Conservation (phyloP, 2,888 invertebrate species). For the Liodrosophila aerea region DNA sequence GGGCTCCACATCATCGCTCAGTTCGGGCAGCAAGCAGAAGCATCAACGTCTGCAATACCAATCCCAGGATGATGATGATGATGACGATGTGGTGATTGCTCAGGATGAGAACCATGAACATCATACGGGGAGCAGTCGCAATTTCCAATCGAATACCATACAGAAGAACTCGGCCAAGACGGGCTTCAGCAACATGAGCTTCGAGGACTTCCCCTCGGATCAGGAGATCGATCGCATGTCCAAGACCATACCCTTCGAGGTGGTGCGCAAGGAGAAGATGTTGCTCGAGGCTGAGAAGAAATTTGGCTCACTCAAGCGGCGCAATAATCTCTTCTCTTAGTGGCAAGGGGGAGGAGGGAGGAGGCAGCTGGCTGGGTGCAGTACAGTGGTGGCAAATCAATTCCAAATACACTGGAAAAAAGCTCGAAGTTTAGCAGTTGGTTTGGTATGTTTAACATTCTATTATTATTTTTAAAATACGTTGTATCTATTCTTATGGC, state of each 20-base stretch:
- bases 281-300: conserved; percentile 83
- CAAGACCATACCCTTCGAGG: conserved; percentile 86
- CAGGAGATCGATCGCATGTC: conserved; percentile 83
- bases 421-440: too few species aligned
- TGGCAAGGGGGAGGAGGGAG: background rate
- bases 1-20: conserved; percentile 70
- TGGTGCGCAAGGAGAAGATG: conserved; percentile 84
- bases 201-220: conserved; percentile 88
- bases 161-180: conserved; percentile 82
- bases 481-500: conserved; percentile 21
- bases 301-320: conserved; percentile 83
- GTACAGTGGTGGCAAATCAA: conserved; percentile 24
- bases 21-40: conserved; percentile 75
- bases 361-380: background rate
- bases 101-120: conserved; percentile 48
- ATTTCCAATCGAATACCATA: conserved; percentile 81
- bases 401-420: too few species aligned
- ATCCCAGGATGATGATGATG: conserved; percentile 76
- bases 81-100: conserved; percentile 25
- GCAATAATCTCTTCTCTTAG: conserved; percentile 84
- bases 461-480: conserved; percentile 6
- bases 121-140: conserved; percentile 43
- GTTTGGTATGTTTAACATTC: too few species aligned
- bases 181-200: conserved; percentile 89
- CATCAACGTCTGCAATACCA: conserved; percentile 76